Evolutionary conservation across 64 coral and sea anemone species (phyloP).

Genomic region (Pachyseris speciosa): DNA sequence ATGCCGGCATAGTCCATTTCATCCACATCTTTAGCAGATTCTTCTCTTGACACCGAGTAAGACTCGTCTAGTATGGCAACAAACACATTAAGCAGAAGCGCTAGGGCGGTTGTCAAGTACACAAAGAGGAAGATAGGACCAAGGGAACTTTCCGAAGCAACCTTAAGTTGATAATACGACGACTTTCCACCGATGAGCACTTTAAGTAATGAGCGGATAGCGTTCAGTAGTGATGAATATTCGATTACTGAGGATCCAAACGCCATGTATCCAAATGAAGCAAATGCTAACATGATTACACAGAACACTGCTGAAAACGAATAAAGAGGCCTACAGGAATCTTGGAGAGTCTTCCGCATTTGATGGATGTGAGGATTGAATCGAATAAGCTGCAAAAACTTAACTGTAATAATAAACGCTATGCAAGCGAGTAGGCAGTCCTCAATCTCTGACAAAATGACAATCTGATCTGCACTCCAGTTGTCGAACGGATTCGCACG

Average conservation of each 20-base stretch:
- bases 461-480: conserved; percentile 56
- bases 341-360: conserved; percentile 49
- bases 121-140: conserved; percentile 63
- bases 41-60: conserved; percentile 37
- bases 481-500: conserved; percentile 71
- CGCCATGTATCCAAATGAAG: conserved; percentile 28
- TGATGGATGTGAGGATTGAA: conserved; percentile 60
- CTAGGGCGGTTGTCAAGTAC: conserved; percentile 22
- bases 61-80: conserved; percentile 65
- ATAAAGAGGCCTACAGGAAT: conserved; percentile 18
- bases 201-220: conserved; percentile 46
- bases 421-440: conserved; percentile 59
- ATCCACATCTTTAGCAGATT: not conserved
- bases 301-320: conserved; percentile 44
- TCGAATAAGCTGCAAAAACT: conserved; percentile 54
- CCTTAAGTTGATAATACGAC: conserved; percentile 47
- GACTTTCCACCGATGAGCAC: conserved; percentile 58
- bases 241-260: conserved; percentile 56
- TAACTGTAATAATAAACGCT: conserved; percentile 67
- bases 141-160: conserved; percentile 4
- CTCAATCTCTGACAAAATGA: conserved; percentile 71
- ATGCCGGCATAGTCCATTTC: conserved; percentile 37
- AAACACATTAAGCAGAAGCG: conserved; percentile 59
- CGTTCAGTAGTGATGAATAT: conserved; percentile 58
- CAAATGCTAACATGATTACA: conserved; percentile 33